Conservation (phyloP, 1,140 invertebrate genomes). For the Acromyrmex charruanus region DNA sequence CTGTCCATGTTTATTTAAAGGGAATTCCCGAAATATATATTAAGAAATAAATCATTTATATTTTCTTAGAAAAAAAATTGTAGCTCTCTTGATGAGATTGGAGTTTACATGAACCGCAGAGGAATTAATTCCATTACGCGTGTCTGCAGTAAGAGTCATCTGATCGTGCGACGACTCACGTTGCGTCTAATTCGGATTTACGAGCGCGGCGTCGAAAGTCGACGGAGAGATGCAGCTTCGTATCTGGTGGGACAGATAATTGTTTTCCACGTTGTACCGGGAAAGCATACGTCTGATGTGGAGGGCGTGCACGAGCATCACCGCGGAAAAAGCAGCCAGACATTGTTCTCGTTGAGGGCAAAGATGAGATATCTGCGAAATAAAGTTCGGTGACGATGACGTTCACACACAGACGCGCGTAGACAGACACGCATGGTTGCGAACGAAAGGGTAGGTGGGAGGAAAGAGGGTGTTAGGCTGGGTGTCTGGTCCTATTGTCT, state of each 20-base stretch:
- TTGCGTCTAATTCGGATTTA: slow-evolving; percentile 53
- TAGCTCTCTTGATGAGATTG: neutral
- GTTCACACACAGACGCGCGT: slow-evolving; percentile 34
- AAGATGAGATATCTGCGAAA: neutral
- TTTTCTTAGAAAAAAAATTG: neutral
- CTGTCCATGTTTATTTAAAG: neutral
- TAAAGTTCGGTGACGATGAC: slow-evolving; percentile 29
- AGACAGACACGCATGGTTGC: slow-evolving; percentile 54
- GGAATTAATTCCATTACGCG: slow-evolving; percentile 32
- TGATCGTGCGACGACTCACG: slow-evolving; percentile 30
- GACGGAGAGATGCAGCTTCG: neutral
- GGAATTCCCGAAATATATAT: neutral
- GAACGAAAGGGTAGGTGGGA: slow-evolving; percentile 67
- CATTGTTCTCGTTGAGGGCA: slow-evolving; percentile 15
- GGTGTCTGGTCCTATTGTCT: slow-evolving; percentile 77
- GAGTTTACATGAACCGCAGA: neutral
- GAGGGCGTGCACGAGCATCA: slow-evolving; percentile 40
- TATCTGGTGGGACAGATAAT: slow-evolving; percentile 57
- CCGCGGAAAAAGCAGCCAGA: slow-evolving; percentile 54
- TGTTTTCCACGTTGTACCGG: slow-evolving; percentile 66
- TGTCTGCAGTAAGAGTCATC: neutral
- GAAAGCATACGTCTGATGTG: slow-evolving; percentile 37
- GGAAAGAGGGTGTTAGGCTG: slow-evolving; percentile 66
- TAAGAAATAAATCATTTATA: neutral
- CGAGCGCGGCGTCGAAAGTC: slow-evolving; percentile 43